Conservation (phyloP, 1,140 invertebrate species). For the Ditylenchus dipsaci region DNA sequence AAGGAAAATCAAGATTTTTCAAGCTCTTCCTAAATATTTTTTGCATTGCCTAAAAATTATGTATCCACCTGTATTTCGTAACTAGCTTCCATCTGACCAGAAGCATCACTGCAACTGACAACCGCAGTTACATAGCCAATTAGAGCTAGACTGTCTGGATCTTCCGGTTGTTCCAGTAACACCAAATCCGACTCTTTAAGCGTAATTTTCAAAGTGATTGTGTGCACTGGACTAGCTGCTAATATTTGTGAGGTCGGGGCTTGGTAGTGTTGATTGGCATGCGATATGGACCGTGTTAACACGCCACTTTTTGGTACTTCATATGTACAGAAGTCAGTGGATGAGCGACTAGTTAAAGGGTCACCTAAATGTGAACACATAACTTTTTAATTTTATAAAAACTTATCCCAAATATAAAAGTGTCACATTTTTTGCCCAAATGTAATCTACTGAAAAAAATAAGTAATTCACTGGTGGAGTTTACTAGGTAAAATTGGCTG, state of each 20-base stretch:
- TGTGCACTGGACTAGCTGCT: not conserved
- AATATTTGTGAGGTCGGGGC: not conserved
- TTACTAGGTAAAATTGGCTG: no score
- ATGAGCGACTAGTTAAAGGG: not conserved
- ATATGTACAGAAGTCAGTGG: not conserved
- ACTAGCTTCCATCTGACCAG: conserved; percentile 60
- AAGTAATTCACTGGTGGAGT: no score
- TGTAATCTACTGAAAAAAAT: no score
- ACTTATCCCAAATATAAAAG: no score
- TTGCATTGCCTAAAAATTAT: not conserved
- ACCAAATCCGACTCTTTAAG: conserved; percentile 90
- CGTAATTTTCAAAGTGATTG: conserved; percentile 80
- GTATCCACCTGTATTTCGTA: conserved; percentile 47
- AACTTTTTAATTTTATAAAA: no score
- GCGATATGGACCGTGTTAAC: conserved; percentile 60
- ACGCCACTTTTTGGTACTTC: conserved; percentile 54
- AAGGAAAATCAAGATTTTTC: no score
- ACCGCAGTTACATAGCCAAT: conserved; percentile 78
- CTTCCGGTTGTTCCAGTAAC: conserved; percentile 80
- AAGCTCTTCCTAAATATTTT: no score
- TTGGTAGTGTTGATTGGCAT: conserved; percentile 58
- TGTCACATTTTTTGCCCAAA: no score
- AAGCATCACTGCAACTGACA: conserved; percentile 67
- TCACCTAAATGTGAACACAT: not conserved
- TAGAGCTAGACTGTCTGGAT: conserved; percentile 67